Conservation (phyloP, 1,140 invertebrate genomes). For the Chironomus tepperi region DNA sequence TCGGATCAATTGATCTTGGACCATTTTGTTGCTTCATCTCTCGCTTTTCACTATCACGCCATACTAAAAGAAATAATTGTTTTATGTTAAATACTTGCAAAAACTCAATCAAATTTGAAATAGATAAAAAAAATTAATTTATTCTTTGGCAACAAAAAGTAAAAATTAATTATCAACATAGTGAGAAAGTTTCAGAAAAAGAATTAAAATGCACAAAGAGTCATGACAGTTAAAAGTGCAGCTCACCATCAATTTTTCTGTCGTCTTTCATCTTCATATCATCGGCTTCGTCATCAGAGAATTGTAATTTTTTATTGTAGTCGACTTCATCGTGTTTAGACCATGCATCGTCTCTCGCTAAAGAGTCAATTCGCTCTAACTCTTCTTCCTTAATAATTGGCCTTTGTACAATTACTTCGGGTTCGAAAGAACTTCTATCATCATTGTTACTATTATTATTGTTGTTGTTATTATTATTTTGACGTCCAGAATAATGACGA, state of each 20-base stretch:
- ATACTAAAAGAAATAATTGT: slow-evolving; percentile 26
- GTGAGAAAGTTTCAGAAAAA: no score
- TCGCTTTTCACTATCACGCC: slow-evolving; percentile 16
- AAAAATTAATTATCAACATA: no score
- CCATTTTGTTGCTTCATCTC: neutral
- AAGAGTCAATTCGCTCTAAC: slow-evolving; percentile 83
- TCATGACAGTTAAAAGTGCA: neutral
- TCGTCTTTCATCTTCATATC: slow-evolving; percentile 36
- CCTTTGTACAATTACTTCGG: slow-evolving; percentile 45
- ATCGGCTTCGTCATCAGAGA: slow-evolving; percentile 79
- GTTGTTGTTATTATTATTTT: slow-evolving; percentile 24
- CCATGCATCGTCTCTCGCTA: slow-evolving; percentile 83
- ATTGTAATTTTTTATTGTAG: slow-evolving; percentile 89
- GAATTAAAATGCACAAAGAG: slow-evolving; percentile 17
- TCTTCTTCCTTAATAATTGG: slow-evolving; percentile 90
- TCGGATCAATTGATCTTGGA: slow-evolving; percentile 30
- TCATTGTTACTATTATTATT: slow-evolving; percentile 21
- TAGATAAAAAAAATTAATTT: no score
- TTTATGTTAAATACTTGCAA: no score
- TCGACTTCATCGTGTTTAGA: slow-evolving; percentile 86
- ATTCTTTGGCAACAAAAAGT: no score
- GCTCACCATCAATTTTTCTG: slow-evolving; percentile 27
- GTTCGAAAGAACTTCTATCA: slow-evolving; percentile 30
- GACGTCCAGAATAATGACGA: neutral
- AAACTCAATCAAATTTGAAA: no score